Evolutionary conservation across 2,888 invertebrate genomes (phyloP).

Genomic region (Synanthedon myopaeformis): DNA sequence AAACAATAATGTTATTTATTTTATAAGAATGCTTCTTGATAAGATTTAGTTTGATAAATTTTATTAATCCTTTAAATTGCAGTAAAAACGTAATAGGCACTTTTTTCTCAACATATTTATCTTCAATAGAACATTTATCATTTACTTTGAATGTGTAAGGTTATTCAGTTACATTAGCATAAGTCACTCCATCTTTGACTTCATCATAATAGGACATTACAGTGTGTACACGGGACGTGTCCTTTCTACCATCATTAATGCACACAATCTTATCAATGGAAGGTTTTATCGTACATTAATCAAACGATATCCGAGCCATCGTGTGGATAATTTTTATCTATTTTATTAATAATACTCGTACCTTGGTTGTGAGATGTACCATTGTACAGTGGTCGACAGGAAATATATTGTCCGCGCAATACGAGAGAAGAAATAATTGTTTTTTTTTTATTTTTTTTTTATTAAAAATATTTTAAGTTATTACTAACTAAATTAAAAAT

Average conservation of each 20-base stretch:
- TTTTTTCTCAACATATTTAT: not conserved
- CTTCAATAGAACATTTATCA: conserved; percentile 3
- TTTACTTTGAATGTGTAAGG: conserved; percentile 5
- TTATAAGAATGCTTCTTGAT: no score
- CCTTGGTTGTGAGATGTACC: conserved; percentile 14
- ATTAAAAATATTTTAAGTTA: no score
- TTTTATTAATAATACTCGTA: conserved; percentile 14
- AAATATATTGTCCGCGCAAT: not conserved
- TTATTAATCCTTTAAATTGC: no score
- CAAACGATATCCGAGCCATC: conserved; percentile 17
- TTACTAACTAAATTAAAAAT: no score
- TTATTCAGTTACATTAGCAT: conserved; percentile 9
- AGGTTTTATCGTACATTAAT: conserved; percentile 25
- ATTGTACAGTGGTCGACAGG: conserved; percentile 9
- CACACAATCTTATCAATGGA: conserved; percentile 16
- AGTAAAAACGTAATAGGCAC: no score
- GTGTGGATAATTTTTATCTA: conserved; percentile 14
- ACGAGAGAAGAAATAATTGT: no score
- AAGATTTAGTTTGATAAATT: no score
- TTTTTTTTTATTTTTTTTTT: no score
- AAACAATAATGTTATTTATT: no score
- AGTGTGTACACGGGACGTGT: conserved; percentile 7
- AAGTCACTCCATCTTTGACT: conserved; percentile 10
- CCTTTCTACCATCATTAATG: conserved; percentile 12
- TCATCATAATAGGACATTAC: conserved; percentile 9